These are phyloP conservation scores for Lipophrys pholis DNA, from an alignment of 2,113 vertebrate species.

Conservation along the genomic window DNA sequence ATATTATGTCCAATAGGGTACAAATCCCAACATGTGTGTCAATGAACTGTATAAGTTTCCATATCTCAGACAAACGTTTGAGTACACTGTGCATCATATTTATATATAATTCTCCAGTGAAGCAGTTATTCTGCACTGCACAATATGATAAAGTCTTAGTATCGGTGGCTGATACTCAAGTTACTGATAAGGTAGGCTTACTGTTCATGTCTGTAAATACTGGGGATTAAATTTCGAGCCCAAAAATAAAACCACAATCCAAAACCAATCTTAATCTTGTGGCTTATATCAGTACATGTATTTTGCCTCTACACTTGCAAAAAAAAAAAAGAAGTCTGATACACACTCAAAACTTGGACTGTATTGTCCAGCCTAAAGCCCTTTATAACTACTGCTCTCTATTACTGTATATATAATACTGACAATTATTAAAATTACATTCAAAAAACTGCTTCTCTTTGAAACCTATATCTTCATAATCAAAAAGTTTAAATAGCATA, in stretches of 20 bases:
- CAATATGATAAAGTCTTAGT: background rate
- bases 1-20: too few species aligned
- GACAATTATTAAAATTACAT: slow-evolving; percentile 4
- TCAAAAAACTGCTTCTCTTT: slow-evolving; percentile 39
- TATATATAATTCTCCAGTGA: too few species aligned
- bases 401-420: background rate
- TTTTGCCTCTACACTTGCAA: too few species aligned
- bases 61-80: background rate
- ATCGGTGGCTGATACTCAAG: background rate
- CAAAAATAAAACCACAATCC: background rate
- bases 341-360: background rate
- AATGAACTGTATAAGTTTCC: too few species aligned
- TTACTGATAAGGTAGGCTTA: background rate
- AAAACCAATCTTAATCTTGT: background rate
- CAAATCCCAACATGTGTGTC: too few species aligned
- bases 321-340: too few species aligned
- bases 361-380: background rate
- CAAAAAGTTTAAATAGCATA: slow-evolving; percentile 35
- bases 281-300: too few species aligned
- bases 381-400: background rate
- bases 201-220: background rate
- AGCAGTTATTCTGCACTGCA: too few species aligned
- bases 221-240: background rate
- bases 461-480: slow-evolving; percentile 13
- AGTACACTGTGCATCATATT: background rate